Percentiles rank a stretch among this genome's conserved stretches.
Conservation (phyloP, 2,888 invertebrate genomes). For the Pristionchus mayeri region DNA sequence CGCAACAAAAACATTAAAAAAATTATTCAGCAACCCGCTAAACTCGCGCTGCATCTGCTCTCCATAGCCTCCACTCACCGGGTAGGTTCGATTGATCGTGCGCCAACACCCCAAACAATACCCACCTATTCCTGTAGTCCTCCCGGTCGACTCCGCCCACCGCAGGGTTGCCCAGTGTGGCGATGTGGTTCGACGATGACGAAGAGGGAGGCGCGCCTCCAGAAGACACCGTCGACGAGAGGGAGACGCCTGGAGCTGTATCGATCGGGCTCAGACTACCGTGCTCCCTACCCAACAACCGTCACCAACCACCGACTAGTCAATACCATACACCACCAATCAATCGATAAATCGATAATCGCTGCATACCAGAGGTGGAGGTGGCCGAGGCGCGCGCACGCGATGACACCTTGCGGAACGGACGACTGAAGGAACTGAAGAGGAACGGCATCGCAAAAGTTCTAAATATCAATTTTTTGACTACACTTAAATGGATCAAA, state of each 20-base stretch:
- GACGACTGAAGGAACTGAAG: constrained; percentile 53
- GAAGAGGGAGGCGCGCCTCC: neutral
- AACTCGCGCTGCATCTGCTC: no score
- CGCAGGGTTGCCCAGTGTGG: neutral
- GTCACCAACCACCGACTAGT: neutral
- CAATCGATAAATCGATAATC: neutral
- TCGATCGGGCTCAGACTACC: neutral
- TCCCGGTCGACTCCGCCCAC: neutral
- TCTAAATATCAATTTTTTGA: no score
- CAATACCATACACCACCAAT: neutral
- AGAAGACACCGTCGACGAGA: constrained; percentile 55
- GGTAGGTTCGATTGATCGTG: neutral
- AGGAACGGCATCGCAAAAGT: neutral
- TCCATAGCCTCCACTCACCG: neutral
- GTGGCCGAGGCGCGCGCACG: constrained; percentile 50
- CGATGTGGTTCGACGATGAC: constrained; percentile 41
- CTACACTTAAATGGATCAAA: no score
- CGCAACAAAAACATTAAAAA: no score
- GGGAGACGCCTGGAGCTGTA: constrained; percentile 52
- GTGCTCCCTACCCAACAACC: no score
- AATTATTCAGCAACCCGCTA: no score
- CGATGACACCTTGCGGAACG: constrained; percentile 57
- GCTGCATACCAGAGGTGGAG: constrained; percentile 19
- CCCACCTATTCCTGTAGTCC: constrained; percentile 41
- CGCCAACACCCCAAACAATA: no score